These are phyloP conservation scores for Phylloscopus trochiloides DNA, from an alignment of 2,113 vertebrate species.

Conservation along the genomic window DNA sequence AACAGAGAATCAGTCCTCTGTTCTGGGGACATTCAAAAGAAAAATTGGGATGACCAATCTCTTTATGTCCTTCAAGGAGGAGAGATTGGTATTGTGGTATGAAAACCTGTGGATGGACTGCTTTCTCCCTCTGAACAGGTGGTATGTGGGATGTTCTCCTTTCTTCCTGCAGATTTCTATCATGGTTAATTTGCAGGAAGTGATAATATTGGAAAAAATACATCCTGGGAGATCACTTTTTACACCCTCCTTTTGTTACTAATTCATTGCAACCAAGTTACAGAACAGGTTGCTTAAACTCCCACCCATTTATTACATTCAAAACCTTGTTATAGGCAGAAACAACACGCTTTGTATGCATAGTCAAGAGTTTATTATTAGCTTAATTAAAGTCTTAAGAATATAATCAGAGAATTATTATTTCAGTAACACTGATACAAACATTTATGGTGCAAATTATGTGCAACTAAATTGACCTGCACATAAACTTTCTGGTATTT, in stretches of 20 bases:
- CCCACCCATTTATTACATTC: background rate
- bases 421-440: background rate
- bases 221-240: background rate
- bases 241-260: background rate
- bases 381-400: background rate
- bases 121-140: background rate
- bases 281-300: background rate
- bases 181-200: background rate
- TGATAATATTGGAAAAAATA: background rate
- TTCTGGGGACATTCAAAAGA: background rate
- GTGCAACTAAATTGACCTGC: background rate
- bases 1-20: background rate
- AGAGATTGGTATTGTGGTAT: too few relatives aligned
- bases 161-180: background rate
- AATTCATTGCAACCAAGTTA: background rate
- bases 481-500: background rate
- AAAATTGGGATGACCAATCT: background rate
- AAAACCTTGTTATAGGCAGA: background rate
- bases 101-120: background rate
- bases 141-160: background rate
- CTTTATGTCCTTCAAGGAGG: background rate
- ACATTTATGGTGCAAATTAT: background rate
- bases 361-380: background rate
- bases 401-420: background rate
- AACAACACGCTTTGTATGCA: background rate